Base-by-base conservation (phyloP, 2,797 vertebrate species). In the Furcifer pardalis region DNA sequence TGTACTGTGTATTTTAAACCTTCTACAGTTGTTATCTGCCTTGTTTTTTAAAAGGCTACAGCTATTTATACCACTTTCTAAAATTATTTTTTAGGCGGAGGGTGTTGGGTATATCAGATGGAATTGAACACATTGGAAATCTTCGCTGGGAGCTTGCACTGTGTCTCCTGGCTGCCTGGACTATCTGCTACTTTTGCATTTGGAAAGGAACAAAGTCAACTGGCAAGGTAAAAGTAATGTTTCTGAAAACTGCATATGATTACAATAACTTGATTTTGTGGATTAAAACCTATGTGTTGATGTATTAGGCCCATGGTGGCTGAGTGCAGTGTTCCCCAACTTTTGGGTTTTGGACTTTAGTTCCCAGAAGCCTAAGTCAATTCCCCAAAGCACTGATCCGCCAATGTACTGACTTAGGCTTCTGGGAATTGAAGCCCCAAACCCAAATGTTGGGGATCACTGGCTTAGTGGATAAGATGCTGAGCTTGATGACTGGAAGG, bases 161-260 rank as follows among this genome's bases (percentile, higher is more conserved):
- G 84, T 99, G 98, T 95, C 97, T 99, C 81, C 96, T 98, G 52
- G 95, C 98, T 63, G 99, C 98, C 82, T 99, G 99, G 99, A 97
- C 98, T 93, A 98, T 99, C 94, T 99, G 99, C 92, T 99, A 99
- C 92, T 99, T 99, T 94, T 99, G 99, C 94, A 99, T 99, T 95
- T 99, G 99, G 99, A 99, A 99, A 93, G 99, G 99, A 35, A 98
- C 98, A 91, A 99, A 99, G 95, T 99, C 99, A 56, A 99, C 98
- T 19, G 99, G 99, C 91, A 99, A 99, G 98, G 99, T 99, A 94
- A 97, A 94, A 52, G 23, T 71, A 23, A 7, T n/a, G 5, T 81
- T 44, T 56, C 52, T 60, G 1, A 44, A 15, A 2, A 2, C 77
- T 13, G 2, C 12, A 30, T 78, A 35, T 42, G 3, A 23, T 15